Evolutionary conservation across 2,888 invertebrate species (phyloP).

Genomic region (Melipona beecheii): DNA sequence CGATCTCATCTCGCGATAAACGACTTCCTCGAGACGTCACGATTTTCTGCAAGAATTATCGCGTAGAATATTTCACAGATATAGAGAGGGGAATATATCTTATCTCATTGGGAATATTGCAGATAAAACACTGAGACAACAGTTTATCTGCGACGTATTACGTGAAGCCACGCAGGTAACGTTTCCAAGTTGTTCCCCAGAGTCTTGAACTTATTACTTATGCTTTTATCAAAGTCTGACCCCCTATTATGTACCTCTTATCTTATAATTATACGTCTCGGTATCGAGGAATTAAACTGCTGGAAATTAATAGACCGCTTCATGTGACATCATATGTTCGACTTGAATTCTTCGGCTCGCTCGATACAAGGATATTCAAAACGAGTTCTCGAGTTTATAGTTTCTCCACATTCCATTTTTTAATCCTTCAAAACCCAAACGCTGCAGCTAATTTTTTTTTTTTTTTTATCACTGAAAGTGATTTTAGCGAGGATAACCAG

Average conservation of each 20-base stretch:
- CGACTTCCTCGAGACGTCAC: neutral
- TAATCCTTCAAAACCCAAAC: neutral
- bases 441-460: neutral
- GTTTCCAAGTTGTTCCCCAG: constrained; percentile 24
- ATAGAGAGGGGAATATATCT: constrained; percentile 13
- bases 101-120: constrained; percentile 18
- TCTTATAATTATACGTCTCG: neutral
- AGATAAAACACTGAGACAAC: constrained; percentile 16
- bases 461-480: neutral
- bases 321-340: neutral
- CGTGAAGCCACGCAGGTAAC: constrained; percentile 17
- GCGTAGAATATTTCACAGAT: constrained; percentile 4
- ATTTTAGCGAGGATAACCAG: too few relatives aligned
- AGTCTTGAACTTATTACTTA: constrained; percentile 24
- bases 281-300: neutral
- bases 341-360: neutral
- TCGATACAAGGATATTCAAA: neutral
- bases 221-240: neutral
- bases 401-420: neutral
- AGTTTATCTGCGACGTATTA: constrained; percentile 19
- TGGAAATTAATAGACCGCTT: neutral
- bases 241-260: neutral
- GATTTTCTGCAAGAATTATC: neutral
- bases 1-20: constrained; percentile 25
- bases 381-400: neutral